Evolutionary conservation across 2,888 invertebrate species (phyloP).

Genomic region (Brachycybe producta): DNA sequence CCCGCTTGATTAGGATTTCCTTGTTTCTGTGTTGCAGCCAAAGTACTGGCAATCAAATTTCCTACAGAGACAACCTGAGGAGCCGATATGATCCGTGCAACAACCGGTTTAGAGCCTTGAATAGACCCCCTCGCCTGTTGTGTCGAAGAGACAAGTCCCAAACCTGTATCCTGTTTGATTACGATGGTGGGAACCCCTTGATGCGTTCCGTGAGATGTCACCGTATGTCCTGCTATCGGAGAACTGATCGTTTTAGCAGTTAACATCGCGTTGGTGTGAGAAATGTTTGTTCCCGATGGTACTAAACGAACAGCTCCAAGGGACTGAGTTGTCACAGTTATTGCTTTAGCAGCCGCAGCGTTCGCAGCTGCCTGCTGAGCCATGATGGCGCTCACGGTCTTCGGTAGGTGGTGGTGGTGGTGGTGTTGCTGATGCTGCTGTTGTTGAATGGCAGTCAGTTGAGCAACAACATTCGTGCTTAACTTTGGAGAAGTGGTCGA

Average conservation of each 20-base stretch:
- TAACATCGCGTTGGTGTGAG: conserved; percentile 11
- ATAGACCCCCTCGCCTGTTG: conserved; percentile 1
- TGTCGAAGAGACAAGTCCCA: conserved; percentile 1
- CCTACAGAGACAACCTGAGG: conserved; percentile 21
- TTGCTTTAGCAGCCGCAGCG: conserved; percentile 10
- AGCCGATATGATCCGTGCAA: conserved; percentile 19
- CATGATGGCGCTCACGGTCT: conserved; percentile 19
- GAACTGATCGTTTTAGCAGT: conserved; percentile 2
- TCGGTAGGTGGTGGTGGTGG: conserved; percentile 6
- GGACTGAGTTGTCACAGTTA: conserved; percentile 1
- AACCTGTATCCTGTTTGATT: conserved; percentile 18
- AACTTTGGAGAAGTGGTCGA: background rate
- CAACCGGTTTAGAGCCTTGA: conserved; percentile 17
- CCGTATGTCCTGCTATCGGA: conserved; percentile 3
- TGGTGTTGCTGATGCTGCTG: too few relatives aligned
- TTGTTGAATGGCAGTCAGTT: background rate
- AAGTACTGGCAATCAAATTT: conserved; percentile 19
- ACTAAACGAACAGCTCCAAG: conserved; percentile 16
- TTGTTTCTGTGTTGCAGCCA: conserved; percentile 17
- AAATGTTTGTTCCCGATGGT: conserved; percentile 10
- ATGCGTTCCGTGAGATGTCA: conserved; percentile 12
- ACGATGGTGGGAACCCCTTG: conserved; percentile 20
- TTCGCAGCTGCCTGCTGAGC: conserved; percentile 15
- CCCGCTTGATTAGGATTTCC: conserved; percentile 14
- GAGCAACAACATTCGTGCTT: conserved; percentile 2